phyloP scores from a whole-genome alignment of 2,888 invertebrate genomes.

The Melangyna quadrimaculata region DNA sequence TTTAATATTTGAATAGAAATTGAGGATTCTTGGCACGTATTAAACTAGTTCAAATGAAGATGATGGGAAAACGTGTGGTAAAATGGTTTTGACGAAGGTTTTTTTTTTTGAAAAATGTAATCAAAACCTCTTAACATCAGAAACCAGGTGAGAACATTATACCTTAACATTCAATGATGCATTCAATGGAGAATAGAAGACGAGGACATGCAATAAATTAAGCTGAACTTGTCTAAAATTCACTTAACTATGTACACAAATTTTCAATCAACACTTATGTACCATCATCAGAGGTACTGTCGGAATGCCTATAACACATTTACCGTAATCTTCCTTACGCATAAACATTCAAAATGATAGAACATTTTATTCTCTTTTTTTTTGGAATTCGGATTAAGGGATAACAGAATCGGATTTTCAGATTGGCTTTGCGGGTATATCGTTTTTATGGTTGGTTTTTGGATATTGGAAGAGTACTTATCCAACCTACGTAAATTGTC shows the following conservation, averaged over 20 bases:
- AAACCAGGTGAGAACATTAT: background rate
- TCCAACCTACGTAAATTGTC: background rate
- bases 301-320: background rate
- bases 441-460: background rate
- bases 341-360: slow-evolving; percentile 1
- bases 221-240: background rate
- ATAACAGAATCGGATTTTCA: slow-evolving; percentile 5
- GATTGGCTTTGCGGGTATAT: background rate
- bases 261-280: slow-evolving; percentile 6
- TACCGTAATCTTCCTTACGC: background rate
- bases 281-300: background rate
- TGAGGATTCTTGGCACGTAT: slow-evolving; percentile 1
- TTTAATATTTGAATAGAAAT: slow-evolving; percentile 24
- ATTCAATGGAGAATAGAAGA: background rate
- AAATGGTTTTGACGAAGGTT: slow-evolving; percentile 10
- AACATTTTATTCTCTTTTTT: background rate
- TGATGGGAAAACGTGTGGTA: slow-evolving; percentile 18
- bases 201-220: background rate
- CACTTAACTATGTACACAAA: background rate
- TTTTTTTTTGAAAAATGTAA: background rate
- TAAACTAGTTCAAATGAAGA: slow-evolving; percentile 20
- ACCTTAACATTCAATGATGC: slow-evolving; percentile 13
- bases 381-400: slow-evolving; percentile 3
- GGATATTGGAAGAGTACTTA: background rate
- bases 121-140: background rate